phyloP scores from a whole-genome alignment of 2,113 vertebrate species.

The Galbula dea region DNA sequence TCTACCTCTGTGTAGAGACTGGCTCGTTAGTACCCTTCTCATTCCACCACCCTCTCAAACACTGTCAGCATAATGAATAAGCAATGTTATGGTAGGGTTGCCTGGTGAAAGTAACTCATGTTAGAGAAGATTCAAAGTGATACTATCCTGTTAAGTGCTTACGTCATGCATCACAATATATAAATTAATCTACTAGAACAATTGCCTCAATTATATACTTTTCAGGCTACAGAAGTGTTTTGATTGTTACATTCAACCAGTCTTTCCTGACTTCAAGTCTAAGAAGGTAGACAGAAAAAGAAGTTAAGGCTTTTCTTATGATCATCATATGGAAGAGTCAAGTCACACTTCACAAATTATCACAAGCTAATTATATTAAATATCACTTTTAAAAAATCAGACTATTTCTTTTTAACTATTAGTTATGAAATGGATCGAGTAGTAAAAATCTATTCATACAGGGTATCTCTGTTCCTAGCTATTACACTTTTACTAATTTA shows the following conservation, averaged over 20 bases:
- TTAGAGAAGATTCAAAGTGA: not conserved
- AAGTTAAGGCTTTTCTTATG: not conserved
- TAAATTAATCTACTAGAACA: not conserved
- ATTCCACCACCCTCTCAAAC: not conserved
- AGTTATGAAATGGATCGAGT: not conserved
- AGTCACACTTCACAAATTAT: not conserved
- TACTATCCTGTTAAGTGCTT: not conserved
- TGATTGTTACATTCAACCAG: not conserved
- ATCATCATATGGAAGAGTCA: not conserved
- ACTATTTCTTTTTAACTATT: not conserved
- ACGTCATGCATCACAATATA: not conserved
- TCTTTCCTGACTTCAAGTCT: not conserved
- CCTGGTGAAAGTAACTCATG: not conserved
- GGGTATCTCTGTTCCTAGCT: not conserved
- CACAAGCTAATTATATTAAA: not conserved
- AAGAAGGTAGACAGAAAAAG: not conserved
- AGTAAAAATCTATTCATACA: not conserved
- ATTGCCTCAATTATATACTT: not conserved
- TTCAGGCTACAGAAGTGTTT: not conserved
- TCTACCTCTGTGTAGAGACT: not conserved
- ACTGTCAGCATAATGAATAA: not conserved
- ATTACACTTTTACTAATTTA: not conserved
- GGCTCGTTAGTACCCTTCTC: not conserved
- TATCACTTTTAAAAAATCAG: not conserved
- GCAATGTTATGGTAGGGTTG: not conserved